Evolutionary conservation across 2,113 vertebrate species (phyloP).

Genomic region (Phyllopteryx taeniolatus): DNA sequence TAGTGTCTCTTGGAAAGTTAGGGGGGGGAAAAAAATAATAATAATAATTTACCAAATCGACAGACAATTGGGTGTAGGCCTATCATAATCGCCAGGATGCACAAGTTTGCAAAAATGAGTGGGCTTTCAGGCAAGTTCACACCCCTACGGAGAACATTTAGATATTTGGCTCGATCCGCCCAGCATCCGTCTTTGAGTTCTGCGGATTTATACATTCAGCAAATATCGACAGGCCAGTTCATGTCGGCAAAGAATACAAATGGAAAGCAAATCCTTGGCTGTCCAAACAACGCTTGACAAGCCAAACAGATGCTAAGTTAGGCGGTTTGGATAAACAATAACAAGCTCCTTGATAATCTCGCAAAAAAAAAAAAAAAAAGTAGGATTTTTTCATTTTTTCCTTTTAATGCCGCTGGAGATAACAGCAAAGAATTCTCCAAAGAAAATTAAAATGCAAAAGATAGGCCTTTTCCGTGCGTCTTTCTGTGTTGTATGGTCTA

Average conservation of each 20-base stretch:
- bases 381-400: neutral
- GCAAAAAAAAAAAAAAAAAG: neutral
- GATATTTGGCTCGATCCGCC: neutral
- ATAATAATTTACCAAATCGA: neutral
- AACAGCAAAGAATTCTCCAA: neutral
- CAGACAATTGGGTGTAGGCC: neutral
- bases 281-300: neutral
- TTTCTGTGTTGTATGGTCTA: neutral
- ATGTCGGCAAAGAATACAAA: neutral
- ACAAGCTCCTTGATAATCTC: neutral
- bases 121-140: neutral
- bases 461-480: neutral
- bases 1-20: no score
- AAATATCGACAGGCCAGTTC: neutral
- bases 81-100: neutral
- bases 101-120: neutral
- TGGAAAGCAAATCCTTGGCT: neutral
- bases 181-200: neutral
- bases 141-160: neutral
- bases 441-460: conserved; percentile 1
- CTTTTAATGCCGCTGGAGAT: neutral
- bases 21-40: no score
- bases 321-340: neutral
- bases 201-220: neutral
- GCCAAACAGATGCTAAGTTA: neutral